Conservation (phyloP, 2,888 invertebrate genomes). For the Chaetogeoica ovagalla region DNA sequence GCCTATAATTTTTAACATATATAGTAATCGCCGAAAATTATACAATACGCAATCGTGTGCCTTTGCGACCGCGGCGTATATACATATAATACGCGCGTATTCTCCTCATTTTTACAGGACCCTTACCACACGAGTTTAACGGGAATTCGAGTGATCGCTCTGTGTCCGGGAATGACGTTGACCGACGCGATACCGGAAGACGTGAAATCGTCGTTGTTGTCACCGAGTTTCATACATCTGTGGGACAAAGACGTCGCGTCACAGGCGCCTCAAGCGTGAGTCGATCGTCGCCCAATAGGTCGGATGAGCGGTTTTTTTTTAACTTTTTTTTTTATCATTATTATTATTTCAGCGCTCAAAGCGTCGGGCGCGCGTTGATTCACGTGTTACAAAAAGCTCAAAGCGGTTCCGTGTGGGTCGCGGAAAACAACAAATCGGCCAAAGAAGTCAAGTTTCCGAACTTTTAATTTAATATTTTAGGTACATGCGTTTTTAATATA, state of each 20-base stretch:
- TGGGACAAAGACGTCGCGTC: constrained; percentile 47
- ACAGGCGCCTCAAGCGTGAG: constrained; percentile 50
- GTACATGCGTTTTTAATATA: too few species aligned
- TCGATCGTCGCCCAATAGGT: background rate
- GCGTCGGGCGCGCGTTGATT: constrained; percentile 70
- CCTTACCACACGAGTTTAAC: constrained; percentile 73
- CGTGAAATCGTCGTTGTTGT: constrained; percentile 57
- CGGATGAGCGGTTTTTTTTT: too few species aligned
- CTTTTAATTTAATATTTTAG: constrained; percentile 3
- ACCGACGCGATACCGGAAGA: constrained; percentile 68
- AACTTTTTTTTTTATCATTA: background rate
- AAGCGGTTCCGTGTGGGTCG: constrained; percentile 74
- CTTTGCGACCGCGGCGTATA: too few species aligned
- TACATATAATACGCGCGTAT: too few species aligned
- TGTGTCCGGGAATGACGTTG: constrained; percentile 73
- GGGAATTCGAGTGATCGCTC: constrained; percentile 71
- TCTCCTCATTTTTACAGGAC: constrained; percentile 62
- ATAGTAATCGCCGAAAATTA: too few species aligned
- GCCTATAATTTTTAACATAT: too few species aligned
- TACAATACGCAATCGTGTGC: too few species aligned
- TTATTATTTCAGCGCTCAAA: constrained; percentile 67
- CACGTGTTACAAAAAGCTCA: constrained; percentile 69
- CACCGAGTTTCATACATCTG: constrained; percentile 41
- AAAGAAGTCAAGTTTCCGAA: constrained; percentile 63
- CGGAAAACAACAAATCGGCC: constrained; percentile 70